Percentiles rank a stretch among this genome's conserved stretches.
Evolutionary conservation across 2,888 invertebrate genomes (phyloP).

Genomic region (Sphaerophoria rueppellii): DNA sequence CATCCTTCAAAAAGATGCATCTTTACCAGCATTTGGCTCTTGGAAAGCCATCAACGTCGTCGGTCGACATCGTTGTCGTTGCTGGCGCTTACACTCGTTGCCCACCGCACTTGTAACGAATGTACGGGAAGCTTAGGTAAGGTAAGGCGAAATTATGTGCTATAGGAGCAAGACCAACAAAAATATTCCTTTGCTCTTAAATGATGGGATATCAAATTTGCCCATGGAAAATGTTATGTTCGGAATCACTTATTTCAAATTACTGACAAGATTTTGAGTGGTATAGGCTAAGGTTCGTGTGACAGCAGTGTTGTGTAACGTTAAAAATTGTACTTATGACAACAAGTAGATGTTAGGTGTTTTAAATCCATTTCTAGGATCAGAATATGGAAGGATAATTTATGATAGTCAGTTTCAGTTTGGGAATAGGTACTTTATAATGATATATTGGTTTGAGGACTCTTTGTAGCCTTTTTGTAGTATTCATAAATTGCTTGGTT

Average conservation of each 20-base stretch:
- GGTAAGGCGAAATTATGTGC: too few relatives aligned
- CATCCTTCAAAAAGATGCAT: slow-evolving; percentile 59
- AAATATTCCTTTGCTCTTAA: background rate
- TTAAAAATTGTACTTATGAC: slow-evolving; percentile 71
- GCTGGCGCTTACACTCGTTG: background rate
- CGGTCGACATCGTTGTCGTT: background rate
- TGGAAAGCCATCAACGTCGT: slow-evolving; percentile 50
- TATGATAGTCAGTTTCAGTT: slow-evolving; percentile 70
- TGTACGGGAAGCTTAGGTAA: background rate
- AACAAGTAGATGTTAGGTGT: slow-evolving; percentile 67
- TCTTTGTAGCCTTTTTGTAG: too few relatives aligned
- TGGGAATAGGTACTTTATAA: slow-evolving; percentile 65
- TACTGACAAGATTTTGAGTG: background rate
- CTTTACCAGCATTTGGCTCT: slow-evolving; percentile 55
- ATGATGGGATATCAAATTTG: slow-evolving; percentile 26
- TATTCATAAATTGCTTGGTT: too few relatives aligned
- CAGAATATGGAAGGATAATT: slow-evolving; percentile 53
- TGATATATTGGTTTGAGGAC: too few relatives aligned
- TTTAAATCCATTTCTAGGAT: slow-evolving; percentile 65
- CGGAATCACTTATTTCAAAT: slow-evolving; percentile 54
- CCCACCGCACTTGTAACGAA: background rate
- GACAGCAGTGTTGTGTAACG: slow-evolving; percentile 49
- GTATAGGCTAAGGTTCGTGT: background rate
- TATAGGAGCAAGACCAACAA: background rate
- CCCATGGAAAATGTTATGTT: slow-evolving; percentile 53